These are phyloP conservation scores for Drosophila sp. DNA, from an alignment of 1,140 invertebrate species.

Conservation along the genomic window DNA sequence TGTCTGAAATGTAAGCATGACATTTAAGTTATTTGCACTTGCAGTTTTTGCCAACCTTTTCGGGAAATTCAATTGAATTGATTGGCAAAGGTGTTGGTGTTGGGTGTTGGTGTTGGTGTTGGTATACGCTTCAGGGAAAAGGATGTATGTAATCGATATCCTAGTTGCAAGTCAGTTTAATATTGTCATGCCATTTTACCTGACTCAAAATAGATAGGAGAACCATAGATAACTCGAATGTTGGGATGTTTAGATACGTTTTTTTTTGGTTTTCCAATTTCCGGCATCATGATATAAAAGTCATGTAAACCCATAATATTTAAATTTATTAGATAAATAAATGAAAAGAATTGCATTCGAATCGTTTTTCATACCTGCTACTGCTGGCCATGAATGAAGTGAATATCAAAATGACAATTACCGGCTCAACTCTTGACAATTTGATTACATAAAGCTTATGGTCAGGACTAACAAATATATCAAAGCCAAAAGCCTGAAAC, in stretches of 20 bases:
- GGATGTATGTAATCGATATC: neutral
- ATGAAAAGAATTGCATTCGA: slow-evolving; percentile 17
- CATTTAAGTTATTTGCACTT: slow-evolving; percentile 71
- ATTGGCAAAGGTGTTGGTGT: slow-evolving; percentile 6
- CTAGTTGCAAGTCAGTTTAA: slow-evolving; percentile 7
- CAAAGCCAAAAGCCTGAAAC: slow-evolving; percentile 70
- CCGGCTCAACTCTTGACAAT: slow-evolving; percentile 56
- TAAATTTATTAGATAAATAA: no score
- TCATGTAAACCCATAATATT: no score
- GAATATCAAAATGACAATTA: slow-evolving; percentile 50
- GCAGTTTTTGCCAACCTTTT: slow-evolving; percentile 11
- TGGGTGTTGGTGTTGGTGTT: neutral
- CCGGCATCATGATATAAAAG: slow-evolving; percentile 34
- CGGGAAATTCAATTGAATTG: slow-evolving; percentile 10
- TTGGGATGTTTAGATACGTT: slow-evolving; percentile 25
- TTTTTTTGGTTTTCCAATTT: slow-evolving; percentile 50
- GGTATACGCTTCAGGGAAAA: neutral
- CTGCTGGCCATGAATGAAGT: neutral
- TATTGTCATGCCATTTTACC: slow-evolving; percentile 43
- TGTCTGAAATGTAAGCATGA: slow-evolving; percentile 65
- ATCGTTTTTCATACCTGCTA: slow-evolving; percentile 35
- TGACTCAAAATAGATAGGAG: slow-evolving; percentile 35
- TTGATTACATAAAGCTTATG: slow-evolving; percentile 71
- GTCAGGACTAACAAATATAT: slow-evolving; percentile 73
- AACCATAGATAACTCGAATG: neutral